A percentile compares a stretch with the other conserved stretches of the same genome.
These are phyloP conservation scores for Apostichopus japonicus DNA, from an alignment of 35 echinoderm and acorn worm genomes.

Conservation along the genomic window DNA sequence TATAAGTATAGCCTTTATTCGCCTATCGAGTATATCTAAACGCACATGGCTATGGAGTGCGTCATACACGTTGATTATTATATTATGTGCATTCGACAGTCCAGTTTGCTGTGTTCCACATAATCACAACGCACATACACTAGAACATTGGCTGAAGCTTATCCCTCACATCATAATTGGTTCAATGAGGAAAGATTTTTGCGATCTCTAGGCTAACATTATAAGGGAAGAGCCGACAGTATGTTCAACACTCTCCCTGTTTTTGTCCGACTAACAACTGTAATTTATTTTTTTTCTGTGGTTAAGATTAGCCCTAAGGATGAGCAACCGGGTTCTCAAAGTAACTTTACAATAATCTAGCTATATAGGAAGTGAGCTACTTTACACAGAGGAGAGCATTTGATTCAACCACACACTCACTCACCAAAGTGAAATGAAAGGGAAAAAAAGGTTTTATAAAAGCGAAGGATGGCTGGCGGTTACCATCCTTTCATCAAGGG, in stretches of 20 bases:
- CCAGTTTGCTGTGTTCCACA: too few relatives aligned
- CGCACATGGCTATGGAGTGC: too few relatives aligned
- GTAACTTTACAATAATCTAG: background rate
- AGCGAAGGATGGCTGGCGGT: background rate
- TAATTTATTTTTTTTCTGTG: background rate
- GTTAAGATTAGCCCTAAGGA: conserved; percentile 21
- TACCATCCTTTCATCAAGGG: conserved; percentile 18
- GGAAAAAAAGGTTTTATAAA: background rate
- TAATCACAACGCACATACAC: too few relatives aligned
- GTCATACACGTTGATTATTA: too few relatives aligned
- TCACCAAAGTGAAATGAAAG: background rate
- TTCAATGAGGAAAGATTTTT: background rate
- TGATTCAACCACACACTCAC: conserved; percentile 7
- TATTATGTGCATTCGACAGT: too few relatives aligned
- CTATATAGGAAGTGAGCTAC: too few relatives aligned
- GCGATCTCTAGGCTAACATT: background rate
- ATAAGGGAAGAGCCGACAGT: conserved; percentile 10
- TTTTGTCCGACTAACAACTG: background rate
- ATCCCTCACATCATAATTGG: too few relatives aligned
- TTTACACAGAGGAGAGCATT: background rate
- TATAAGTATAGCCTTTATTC: too few relatives aligned
- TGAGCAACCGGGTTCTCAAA: conserved; percentile 24
- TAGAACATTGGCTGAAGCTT: too few relatives aligned
- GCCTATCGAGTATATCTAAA: too few relatives aligned
- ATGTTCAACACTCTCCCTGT: background rate